A percentile compares a stretch with the other conserved stretches of the same genome.
phyloP scores from a whole-genome alignment of 2,113 vertebrate species.

The Phoxinus phoxinus region DNA sequence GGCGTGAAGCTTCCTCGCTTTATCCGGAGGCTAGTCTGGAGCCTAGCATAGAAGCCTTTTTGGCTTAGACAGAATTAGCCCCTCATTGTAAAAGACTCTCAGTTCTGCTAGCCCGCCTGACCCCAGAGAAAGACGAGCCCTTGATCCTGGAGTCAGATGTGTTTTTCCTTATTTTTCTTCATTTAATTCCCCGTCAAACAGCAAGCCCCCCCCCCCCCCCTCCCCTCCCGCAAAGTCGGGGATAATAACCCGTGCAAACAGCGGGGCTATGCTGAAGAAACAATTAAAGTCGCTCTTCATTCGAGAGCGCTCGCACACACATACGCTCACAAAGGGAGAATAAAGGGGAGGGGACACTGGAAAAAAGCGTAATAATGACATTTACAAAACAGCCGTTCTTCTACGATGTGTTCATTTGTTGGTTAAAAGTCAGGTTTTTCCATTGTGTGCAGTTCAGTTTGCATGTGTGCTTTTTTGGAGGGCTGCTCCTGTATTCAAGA shows the following conservation, averaged over 20 bases:
- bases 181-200: slow-evolving; percentile 76
- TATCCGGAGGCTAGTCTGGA: slow-evolving; percentile 45
- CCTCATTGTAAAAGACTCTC: slow-evolving; percentile 61
- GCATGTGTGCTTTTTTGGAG: slow-evolving; percentile 39
- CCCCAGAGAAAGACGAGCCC: slow-evolving; percentile 63
- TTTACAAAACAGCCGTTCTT: slow-evolving; percentile 55
- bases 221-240: slow-evolving; percentile 54
- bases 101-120: slow-evolving; percentile 61
- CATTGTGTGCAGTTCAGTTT: slow-evolving; percentile 36
- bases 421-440: slow-evolving; percentile 38
- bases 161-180: slow-evolving; percentile 69
- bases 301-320: slow-evolving; percentile 43
- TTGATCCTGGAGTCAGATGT: slow-evolving; percentile 61
- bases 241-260: slow-evolving; percentile 65
- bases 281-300: slow-evolving; percentile 62
- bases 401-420: slow-evolving; percentile 39
- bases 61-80: slow-evolving; percentile 70
- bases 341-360: slow-evolving; percentile 20
- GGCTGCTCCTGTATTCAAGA: slow-evolving; percentile 38
- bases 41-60: slow-evolving; percentile 37
- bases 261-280: slow-evolving; percentile 61
- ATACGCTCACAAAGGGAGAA: slow-evolving; percentile 38
- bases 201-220: slow-evolving; percentile 61
- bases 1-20: slow-evolving; percentile 55
- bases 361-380: slow-evolving; percentile 52